Evolutionary conservation across 2,888 invertebrate species (phyloP), one percentile per base, ranked within the genome.

Genomic region (Muschampia plurimacula): DNA sequence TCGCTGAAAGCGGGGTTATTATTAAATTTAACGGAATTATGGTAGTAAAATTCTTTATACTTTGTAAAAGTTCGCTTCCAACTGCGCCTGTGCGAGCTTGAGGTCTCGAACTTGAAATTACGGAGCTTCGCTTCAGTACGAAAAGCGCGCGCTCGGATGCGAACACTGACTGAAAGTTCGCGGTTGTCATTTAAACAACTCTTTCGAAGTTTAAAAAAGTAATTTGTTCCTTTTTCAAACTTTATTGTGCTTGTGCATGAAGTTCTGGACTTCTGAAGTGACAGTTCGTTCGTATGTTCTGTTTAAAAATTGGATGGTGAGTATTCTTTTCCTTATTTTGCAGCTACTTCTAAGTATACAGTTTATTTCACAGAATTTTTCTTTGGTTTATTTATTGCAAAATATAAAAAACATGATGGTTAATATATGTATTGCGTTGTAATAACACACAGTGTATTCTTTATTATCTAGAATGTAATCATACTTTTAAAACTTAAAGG

Each of bases 11-110:
- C 66, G 60, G 36, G 46, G 36, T 72, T 66, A 67, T 72, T 67
- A 72, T 72, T 72, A 72, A 67, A 63, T 72, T 63, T 72, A 72
- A 67, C 63, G 44, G 57, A 67, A 67, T 72, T 72, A 72, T 41
- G 60, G 49, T 44, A 15, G 67, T 72, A 71, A 72, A 70, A 72
- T 60, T 59, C 72, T 72, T 72, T 55, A 49, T 62, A 71, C 71
- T 71, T 71, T 66, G 71, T 71, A 66, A 67, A 69, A 72, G 67
- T 72, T 72, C 63, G 57, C 57, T 7, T 0, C 39, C 6, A 9
- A 67, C 62, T 72, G 72, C 72, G 72, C 72, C 62, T 72, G 72
- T 72, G 72, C 72, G 52, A 62, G n/a, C 6, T 12, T n/a, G 44
- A 32, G 67, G 67, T 66, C 60, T 49, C 46, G n/a, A 71, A 49